These are phyloP conservation scores for Neelides sp. DNA, from an alignment of 1,140 invertebrate species.

Conservation along the genomic window DNA sequence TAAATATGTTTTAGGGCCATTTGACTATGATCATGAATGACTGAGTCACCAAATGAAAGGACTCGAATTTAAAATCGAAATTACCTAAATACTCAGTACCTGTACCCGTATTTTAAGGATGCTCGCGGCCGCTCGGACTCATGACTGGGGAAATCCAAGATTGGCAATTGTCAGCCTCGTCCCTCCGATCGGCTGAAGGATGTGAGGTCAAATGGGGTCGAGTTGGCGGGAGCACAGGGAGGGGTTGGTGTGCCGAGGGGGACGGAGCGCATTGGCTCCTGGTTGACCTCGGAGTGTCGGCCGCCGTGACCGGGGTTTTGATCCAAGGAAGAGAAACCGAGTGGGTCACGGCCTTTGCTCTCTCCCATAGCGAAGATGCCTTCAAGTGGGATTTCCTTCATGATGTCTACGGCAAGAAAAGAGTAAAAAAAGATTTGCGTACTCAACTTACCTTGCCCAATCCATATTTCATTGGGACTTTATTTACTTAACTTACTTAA, in stretches of 20 bases:
- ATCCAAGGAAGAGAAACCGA: constrained; percentile 29
- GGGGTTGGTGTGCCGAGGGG: constrained; percentile 29
- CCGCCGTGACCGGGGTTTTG: constrained; percentile 31
- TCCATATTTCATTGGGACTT: too few relatives aligned
- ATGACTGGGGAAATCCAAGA: constrained; percentile 44
- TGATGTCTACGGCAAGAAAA: constrained; percentile 29
- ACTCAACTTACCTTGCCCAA: too few relatives aligned
- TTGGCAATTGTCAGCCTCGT: constrained; percentile 47
- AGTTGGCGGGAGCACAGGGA: constrained; percentile 35
- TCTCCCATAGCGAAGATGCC: constrained; percentile 28
- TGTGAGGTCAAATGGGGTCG: constrained; percentile 45
- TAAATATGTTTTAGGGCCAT: too few relatives aligned
- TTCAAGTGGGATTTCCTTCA: constrained; percentile 30
- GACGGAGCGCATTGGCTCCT: constrained; percentile 46
- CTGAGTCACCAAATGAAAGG: too few relatives aligned
- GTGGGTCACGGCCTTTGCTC: constrained; percentile 25
- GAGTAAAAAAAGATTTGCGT: too few relatives aligned
- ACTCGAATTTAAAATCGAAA: too few relatives aligned
- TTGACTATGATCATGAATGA: too few relatives aligned
- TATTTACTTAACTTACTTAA: too few relatives aligned
- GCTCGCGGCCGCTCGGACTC: constrained; percentile 41
- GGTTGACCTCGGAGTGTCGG: constrained; percentile 39
- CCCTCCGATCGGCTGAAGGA: constrained; percentile 39
- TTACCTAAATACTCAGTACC: too few relatives aligned
- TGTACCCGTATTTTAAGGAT: constrained; percentile 29